Evolutionary conservation across 2,113 vertebrate genomes (phyloP), one percentile per base, ranked within the genome.

Genomic region (Lasiurus borealis): DNA sequence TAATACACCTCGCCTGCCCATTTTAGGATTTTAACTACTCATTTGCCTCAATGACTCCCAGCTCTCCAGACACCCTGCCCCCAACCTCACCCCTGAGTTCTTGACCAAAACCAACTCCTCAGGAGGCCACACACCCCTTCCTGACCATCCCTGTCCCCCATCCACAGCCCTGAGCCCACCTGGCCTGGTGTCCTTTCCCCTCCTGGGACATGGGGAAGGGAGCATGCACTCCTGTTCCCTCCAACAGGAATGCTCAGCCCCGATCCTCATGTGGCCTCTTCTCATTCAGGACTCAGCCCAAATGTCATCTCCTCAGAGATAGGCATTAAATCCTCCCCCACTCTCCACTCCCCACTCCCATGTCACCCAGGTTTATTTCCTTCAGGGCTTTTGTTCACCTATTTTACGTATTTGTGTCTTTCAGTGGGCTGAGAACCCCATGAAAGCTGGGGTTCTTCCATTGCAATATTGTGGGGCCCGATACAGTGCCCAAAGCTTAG

Each of bases 351-450:
- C 19, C 31, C 1, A 46, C 40, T 73, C 36, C 44, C 62, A 34
- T 1, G 6, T 54, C 73, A 80, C 19, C 40, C 27, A 52, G 13
- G 29, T 36, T 73, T 48, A 23, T 54, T 69, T 66, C 75, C 36
- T 69, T 88, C 18, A 69, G 62, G 68, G 16, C 5, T 16, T 16
- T 10, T 57, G 11, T 19, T 85, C 23, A 11, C 25, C 64, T 46
- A 34, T 54, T 50, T 83, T 66, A 76, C 34, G 64, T 72, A 44
- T 83, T 71, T 92, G 19, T 64, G 66, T 94, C 34, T 50, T 83
- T 50, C 78, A n/a, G 34, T 64, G 57, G 31, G 64, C 69, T 21
- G 16, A 57, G 59, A 88, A 62, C 23, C 62, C 31, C 23, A 9
- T 5, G 69, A 83, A 36, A 91, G 71, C 73, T 48, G 25, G n/a